Evolutionary conservation across 2,797 vertebrate species (phyloP), one percentile per base, ranked within the genome.

Genomic region (Manis crassicaudata): DNA sequence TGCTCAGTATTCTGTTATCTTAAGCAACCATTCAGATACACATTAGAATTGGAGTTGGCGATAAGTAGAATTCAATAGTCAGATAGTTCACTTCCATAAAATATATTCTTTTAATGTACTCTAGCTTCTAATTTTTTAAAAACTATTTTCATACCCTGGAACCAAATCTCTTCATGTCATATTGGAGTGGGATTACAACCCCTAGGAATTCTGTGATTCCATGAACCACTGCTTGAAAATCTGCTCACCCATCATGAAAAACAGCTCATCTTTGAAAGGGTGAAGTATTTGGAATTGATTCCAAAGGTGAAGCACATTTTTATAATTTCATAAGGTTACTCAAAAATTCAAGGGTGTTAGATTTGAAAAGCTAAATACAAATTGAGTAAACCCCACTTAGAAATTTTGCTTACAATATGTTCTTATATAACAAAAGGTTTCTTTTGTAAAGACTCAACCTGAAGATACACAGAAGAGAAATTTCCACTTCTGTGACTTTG

Each of bases 271-370:
- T 83, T 83, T 96, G 83, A 87, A 90, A 89, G 12, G 20, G 81
- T 88, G 54, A 89, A 96, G 58, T 75, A 40, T 94, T 93, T 95
- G 90, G 50, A 96, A 76, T 81, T 76, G 76, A 88, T 92, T 92
- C 40, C 27, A 18, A 87, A 27, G 67, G 73, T 96, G 96, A 97
- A 73, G 96, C 94, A 96, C 35, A 84, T 63, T 87, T 96, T 80
- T 90, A 88, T 96, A 90, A 94, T 80, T 93, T 18, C 6, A 65
- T 60, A 80, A 83, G 62, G 92, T 97, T 93, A 85, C 72, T 97
- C 76, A 96, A 56, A 88, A 81, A 76, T 84, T 89, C 84, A 90
- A 92, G 43, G 70, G 29, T 80, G n/a, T 92, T 70, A 65, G 37
- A 46, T 72, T 68, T 88, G 10, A 79, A 92, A 90, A 81, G 58